Conservation (phyloP, 2,888 invertebrate species). For the Amblyteles armatorius region DNA sequence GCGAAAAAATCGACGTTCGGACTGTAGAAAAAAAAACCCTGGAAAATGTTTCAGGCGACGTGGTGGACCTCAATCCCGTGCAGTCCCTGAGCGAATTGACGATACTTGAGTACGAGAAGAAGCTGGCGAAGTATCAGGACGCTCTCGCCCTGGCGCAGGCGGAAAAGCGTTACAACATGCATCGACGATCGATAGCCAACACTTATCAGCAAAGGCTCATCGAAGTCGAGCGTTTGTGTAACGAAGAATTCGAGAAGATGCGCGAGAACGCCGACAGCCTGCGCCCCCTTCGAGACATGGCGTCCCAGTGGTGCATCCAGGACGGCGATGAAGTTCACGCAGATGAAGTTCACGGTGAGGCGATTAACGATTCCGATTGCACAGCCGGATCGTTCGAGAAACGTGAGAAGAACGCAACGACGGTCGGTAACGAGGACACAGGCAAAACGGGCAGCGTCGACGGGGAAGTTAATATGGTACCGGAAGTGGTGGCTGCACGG, state of each 20-base stretch:
- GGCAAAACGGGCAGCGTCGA: conserved; percentile 63
- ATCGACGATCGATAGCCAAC: conserved; percentile 81
- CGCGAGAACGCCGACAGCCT: conserved; percentile 81
- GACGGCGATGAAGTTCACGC: conserved; percentile 54
- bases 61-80: conserved; percentile 71
- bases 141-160: conserved; percentile 77
- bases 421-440: not conserved
- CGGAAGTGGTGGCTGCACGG: conserved; percentile 72
- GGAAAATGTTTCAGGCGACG: conserved; percentile 59
- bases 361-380: conserved; percentile 44
- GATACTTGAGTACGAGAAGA: conserved; percentile 79
- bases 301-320: conserved; percentile 80
- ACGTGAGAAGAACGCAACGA: not conserved
- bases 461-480: conserved; percentile 74
- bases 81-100: conserved; percentile 73
- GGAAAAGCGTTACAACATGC: conserved; percentile 79
- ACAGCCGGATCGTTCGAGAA: not conserved
- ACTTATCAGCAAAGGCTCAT: conserved; percentile 82
- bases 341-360: conserved; percentile 71
- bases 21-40: not conserved
- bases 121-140: conserved; percentile 79
- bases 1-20: not conserved
- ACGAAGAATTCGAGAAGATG: conserved; percentile 83
- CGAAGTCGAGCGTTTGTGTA: conserved; percentile 84
- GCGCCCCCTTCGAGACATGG: conserved; percentile 82